phyloP scores from a whole-genome alignment of 2,888 invertebrate genomes.

The Agrypnus murinus region DNA sequence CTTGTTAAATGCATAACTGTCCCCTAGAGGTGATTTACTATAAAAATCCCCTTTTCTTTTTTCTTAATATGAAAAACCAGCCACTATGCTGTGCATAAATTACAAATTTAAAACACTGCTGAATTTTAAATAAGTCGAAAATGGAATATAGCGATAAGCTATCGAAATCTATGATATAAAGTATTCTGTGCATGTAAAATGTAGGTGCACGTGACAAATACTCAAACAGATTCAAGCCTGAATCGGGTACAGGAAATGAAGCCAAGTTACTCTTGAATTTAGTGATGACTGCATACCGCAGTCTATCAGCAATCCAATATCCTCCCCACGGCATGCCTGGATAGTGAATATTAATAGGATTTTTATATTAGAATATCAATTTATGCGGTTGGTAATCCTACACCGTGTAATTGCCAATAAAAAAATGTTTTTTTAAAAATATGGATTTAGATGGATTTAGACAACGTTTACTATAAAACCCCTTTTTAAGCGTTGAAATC shows the following conservation, averaged over 20 bases:
- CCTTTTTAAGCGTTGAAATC: neutral
- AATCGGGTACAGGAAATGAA: constrained; percentile 37
- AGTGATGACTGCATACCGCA: constrained; percentile 32
- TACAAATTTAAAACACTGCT: no score
- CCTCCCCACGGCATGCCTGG: constrained; percentile 20
- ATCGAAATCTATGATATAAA: constrained; percentile 12
- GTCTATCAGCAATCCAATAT: constrained; percentile 39
- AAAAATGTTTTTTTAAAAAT: neutral
- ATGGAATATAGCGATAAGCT: neutral
- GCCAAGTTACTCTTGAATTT: constrained; percentile 28
- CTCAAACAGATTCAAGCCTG: constrained; percentile 26
- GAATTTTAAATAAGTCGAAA: no score
- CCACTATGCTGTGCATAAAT: no score
- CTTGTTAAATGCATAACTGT: no score
- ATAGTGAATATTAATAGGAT: neutral
- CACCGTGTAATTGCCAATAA: neutral
- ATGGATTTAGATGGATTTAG: neutral
- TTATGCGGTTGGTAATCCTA: neutral
- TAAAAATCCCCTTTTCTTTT: no score
- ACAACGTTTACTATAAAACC: neutral
- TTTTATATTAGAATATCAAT: neutral
- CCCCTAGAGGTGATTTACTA: no score
- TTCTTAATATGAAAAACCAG: no score
- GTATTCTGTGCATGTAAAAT: constrained; percentile 40
- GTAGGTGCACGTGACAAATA: constrained; percentile 30